Evolutionary conservation across 1,140 invertebrate genomes (phyloP).

Genomic region (Dolichoris vasculosae): DNA sequence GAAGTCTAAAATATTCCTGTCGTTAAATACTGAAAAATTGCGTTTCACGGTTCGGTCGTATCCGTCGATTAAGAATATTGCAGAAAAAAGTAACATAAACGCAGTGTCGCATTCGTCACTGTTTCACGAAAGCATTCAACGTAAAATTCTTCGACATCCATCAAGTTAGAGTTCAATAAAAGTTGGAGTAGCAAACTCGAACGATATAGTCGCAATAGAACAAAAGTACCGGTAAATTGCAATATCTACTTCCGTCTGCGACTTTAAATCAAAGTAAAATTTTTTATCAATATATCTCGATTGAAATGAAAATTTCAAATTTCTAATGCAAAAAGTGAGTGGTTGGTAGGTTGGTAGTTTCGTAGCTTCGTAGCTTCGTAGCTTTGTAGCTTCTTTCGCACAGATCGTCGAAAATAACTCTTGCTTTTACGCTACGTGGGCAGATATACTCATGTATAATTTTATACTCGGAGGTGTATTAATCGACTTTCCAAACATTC

Average conservation of each 20-base stretch:
- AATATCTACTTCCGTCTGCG: not conserved
- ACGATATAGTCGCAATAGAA: not conserved
- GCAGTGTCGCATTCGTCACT: not conserved
- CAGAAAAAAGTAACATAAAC: not conserved
- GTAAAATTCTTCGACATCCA: not conserved
- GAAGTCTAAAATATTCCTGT: not conserved
- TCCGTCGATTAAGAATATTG: not conserved
- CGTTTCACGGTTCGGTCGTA: not conserved
- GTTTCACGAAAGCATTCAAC: not conserved
- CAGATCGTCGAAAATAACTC: not conserved
- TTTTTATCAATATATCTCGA: not conserved
- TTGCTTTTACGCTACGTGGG: not conserved
- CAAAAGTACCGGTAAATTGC: not conserved
- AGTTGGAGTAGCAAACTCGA: not conserved
- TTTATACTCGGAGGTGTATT: not conserved
- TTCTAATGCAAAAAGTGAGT: not conserved
- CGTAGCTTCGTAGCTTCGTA: no score
- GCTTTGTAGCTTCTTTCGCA: no score
- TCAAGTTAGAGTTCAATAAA: not conserved
- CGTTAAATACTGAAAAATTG: not conserved
- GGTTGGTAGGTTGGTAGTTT: not conserved
- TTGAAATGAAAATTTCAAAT: not conserved
- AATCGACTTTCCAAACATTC: not conserved
- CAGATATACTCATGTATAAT: not conserved
- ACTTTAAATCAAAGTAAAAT: constrained; percentile 16